These are phyloP conservation scores for Electrophaes corylata DNA, from an alignment of 2,888 invertebrate genomes.

Conservation along the genomic window DNA sequence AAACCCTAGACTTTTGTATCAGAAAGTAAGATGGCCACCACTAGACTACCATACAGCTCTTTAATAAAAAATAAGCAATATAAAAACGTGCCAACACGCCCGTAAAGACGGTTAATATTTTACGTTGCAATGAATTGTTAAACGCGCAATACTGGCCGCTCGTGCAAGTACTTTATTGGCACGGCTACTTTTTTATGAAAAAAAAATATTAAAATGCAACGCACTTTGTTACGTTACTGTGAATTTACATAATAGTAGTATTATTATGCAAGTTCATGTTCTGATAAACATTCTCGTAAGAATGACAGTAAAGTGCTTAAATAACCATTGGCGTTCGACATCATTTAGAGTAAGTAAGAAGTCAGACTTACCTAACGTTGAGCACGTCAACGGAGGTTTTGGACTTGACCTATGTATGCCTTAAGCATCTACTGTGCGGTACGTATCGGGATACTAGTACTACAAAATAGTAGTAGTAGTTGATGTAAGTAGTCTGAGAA, in stretches of 20 bases:
- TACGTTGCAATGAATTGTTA: constrained; percentile 40
- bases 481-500: too few species aligned
- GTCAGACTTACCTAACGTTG: too few species aligned
- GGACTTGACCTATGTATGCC: too few species aligned
- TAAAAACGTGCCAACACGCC: constrained; percentile 32
- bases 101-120: constrained; percentile 42
- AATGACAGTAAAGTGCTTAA: too few species aligned
- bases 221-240: not conserved
- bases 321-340: too few species aligned
- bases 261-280: not conserved
- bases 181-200: constrained; percentile 17
- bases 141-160: constrained; percentile 36
- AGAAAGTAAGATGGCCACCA: not conserved
- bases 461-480: too few species aligned
- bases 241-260: not conserved
- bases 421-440: too few species aligned
- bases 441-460: too few species aligned
- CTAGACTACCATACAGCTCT: not conserved
- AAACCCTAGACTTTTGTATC: not conserved
- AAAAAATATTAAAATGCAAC: not conserved
- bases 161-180: constrained; percentile 28
- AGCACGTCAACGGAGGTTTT: too few species aligned
- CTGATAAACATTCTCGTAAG: too few species aligned
- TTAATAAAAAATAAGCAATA: constrained; percentile 39
- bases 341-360: too few species aligned